These are phyloP conservation scores for Sarcophaga subvicina DNA, from an alignment of 2,888 invertebrate genomes.

Conservation along the genomic window DNA sequence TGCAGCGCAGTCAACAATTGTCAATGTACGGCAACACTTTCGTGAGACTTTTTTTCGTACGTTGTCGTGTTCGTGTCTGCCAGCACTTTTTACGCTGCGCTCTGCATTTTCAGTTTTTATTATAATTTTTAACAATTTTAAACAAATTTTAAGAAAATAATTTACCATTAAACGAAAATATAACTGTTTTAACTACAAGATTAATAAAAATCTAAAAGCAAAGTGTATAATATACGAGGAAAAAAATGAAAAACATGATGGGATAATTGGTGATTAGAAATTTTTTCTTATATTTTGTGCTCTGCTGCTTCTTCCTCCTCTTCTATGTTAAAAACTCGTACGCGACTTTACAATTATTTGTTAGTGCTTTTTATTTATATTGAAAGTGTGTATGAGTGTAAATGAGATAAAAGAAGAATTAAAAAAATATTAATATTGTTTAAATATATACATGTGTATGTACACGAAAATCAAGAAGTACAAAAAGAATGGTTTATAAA, in stretches of 20 bases:
- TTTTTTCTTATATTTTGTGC: constrained; percentile 75
- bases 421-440: constrained; percentile 45
- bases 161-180: constrained; percentile 71
- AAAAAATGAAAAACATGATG: constrained; percentile 75
- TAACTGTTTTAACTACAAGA: constrained; percentile 58
- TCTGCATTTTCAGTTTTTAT: constrained; percentile 78
- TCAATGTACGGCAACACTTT: constrained; percentile 53
- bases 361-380: constrained; percentile 55
- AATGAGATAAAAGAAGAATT: constrained; percentile 54
- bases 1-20: constrained; percentile 70
- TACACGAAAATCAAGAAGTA: constrained; percentile 36
- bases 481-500: constrained; percentile 42
- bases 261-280: constrained; percentile 79
- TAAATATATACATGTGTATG: neutral
- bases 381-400: constrained; percentile 43
- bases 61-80: constrained; percentile 70
- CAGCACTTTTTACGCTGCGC: constrained; percentile 70
- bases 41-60: constrained; percentile 65
- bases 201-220: constrained; percentile 64
- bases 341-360: constrained; percentile 61
- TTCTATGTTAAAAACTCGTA: constrained; percentile 65
- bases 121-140: constrained; percentile 74
- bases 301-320: constrained; percentile 60
- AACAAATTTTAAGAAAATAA: constrained; percentile 71
- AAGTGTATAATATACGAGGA: constrained; percentile 68